Evolutionary conservation across 1,140 invertebrate species (phyloP).

Genomic region (Arion vulgaris): DNA sequence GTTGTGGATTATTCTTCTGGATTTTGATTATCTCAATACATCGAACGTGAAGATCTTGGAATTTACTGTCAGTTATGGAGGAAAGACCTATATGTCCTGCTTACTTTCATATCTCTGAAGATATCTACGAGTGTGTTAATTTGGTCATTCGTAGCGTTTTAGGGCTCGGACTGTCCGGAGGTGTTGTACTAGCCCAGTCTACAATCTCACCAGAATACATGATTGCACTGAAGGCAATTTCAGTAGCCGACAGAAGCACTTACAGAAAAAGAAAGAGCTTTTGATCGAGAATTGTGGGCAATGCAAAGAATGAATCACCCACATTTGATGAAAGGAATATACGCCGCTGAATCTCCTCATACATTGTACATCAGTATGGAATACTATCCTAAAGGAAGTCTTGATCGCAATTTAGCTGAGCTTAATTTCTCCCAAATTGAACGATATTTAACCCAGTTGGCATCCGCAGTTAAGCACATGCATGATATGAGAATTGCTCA

Average conservation of each 20-base stretch:
- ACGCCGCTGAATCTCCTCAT: not conserved
- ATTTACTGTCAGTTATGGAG: too few species aligned
- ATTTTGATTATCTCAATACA: too few species aligned
- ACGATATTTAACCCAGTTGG: not conserved
- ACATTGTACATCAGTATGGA: not conserved
- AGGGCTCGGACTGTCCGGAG: not conserved
- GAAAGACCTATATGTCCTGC: too few species aligned
- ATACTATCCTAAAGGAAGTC: not conserved
- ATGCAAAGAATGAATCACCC: not conserved
- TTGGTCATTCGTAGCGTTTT: not conserved
- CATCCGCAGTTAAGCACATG: not conserved
- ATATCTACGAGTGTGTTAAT: not conserved
- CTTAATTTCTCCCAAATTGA: not conserved
- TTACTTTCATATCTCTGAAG: not conserved
- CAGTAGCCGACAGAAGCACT: not conserved
- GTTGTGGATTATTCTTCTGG: too few species aligned
- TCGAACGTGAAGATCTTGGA: too few species aligned
- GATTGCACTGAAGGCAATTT: not conserved
- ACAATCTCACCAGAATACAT: not conserved
- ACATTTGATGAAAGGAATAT: not conserved
- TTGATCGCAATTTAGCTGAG: not conserved
- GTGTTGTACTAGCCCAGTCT: not conserved
- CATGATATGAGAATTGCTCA: not conserved
- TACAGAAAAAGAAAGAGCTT: not conserved
- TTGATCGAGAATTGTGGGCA: not conserved